Evolutionary conservation across 2,888 invertebrate genomes (phyloP), one percentile per base, ranked within the genome.

Genomic region (Lutraria lutraria): DNA sequence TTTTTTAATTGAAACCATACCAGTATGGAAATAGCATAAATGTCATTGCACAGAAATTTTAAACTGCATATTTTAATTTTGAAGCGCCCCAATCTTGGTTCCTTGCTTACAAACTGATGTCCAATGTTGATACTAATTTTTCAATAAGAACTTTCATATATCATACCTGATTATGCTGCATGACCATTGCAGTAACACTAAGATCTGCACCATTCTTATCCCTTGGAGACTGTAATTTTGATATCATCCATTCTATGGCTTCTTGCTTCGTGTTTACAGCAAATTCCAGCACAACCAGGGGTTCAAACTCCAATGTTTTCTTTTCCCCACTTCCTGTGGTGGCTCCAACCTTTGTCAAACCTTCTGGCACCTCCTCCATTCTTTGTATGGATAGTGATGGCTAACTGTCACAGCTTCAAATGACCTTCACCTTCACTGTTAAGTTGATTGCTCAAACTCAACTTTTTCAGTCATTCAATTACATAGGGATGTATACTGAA

Each of bases 251-350:
- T 81, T 95, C 94, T 53, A 95, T 93, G 21, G 96, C 95, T 21
- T 94, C 94, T 60, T 90, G 93, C 13, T 94, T 93, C 0, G 94
- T 91, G 72, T 93, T 92, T 10, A 90, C 76, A 12, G 93, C 91
- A 92, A 96, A 95, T 93, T 96, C 96, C 80, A 96, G 89, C 12
- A 96, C 94, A 56, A 96, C 95, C 53, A 95, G 92, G 13, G 96
- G 94, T 68, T 94, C 92, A 90, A 95, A 95, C 4, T 86, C 81
- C 34, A 25, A 21, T 12, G 56, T 16, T 43, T 80, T 85, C 13
- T 80, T 80, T 15, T 15, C 16, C 21, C 76, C 76, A 19, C 19
- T 34, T 25, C 25, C 25, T 25, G 15, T 19, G 2, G 63, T 8
- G 10, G 63, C n/a, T 68, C 25, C 12, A 25, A 12, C 63, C 25